Conservation (phyloP, 1,140 invertebrate species). For the Sitophilus oryzae region DNA sequence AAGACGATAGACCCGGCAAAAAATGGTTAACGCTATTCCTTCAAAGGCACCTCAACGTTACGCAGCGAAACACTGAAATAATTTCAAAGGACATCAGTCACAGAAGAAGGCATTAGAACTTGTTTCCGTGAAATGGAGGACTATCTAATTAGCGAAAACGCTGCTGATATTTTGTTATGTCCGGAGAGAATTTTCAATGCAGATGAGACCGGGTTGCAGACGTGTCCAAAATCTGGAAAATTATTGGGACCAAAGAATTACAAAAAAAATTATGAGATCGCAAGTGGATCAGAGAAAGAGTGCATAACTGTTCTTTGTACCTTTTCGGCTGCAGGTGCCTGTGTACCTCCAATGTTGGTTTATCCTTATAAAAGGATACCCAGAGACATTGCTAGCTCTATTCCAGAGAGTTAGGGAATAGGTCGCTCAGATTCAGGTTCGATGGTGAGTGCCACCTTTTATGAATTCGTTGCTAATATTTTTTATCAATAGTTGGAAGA, state of each 20-base stretch:
- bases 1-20: slow-evolving; percentile 6
- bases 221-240: slow-evolving; percentile 32
- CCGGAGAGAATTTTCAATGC: slow-evolving; percentile 39
- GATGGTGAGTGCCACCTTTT: slow-evolving; percentile 42
- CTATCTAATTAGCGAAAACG: no score
- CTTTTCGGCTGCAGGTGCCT: slow-evolving; percentile 39
- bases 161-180: slow-evolving; percentile 1
- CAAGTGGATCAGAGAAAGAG: slow-evolving; percentile 34
- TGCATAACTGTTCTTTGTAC: slow-evolving; percentile 40
- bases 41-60: slow-evolving; percentile 9
- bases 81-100: slow-evolving; percentile 18
- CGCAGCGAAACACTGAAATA: slow-evolving; percentile 14
- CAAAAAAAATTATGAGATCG: slow-evolving; percentile 32
- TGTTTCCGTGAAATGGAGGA: slow-evolving; percentile 9
- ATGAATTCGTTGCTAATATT: slow-evolving; percentile 41
- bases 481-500: slow-evolving; percentile 37
- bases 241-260: slow-evolving; percentile 29
- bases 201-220: slow-evolving; percentile 40
- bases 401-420: slow-evolving; percentile 39
- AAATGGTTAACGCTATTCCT: slow-evolving; percentile 18
- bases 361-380: slow-evolving; percentile 32
- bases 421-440: slow-evolving; percentile 41
- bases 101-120: slow-evolving; percentile 6
- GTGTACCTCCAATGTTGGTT: no score
- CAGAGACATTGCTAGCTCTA: slow-evolving; percentile 27